Percentiles rank a stretch among this genome's conserved stretches.
Conservation (phyloP, 2,113 vertebrate genomes). For the Synchiropus splendidus region DNA sequence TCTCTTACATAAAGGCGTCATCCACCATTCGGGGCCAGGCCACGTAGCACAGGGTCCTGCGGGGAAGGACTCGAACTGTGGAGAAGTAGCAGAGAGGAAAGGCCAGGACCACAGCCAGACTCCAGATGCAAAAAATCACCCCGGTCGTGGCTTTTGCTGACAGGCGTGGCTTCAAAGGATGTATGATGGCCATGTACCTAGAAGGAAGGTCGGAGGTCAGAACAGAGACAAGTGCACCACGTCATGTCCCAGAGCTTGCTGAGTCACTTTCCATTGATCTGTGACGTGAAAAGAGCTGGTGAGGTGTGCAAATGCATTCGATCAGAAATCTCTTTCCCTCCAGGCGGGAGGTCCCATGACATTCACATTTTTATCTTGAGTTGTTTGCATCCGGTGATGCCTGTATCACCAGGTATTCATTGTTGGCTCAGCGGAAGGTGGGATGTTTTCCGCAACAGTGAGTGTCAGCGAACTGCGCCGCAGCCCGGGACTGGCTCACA, state of each 20-base stretch:
- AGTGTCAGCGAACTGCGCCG: too few relatives aligned
- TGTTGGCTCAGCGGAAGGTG: too few relatives aligned
- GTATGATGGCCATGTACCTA: slow-evolving; percentile 96
- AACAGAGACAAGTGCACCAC: slow-evolving; percentile 29
- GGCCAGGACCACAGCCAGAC: slow-evolving; percentile 84
- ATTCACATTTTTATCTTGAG: too few relatives aligned
- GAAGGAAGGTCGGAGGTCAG: slow-evolving; percentile 20
- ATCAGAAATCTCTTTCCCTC: too few relatives aligned
- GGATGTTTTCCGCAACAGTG: too few relatives aligned
- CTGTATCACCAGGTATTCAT: too few relatives aligned
- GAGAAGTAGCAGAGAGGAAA: slow-evolving; percentile 94
- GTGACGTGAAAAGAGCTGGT: too few relatives aligned
- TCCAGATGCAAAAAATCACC: slow-evolving; percentile 89
- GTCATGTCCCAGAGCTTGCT: neutral
- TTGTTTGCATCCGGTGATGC: too few relatives aligned
- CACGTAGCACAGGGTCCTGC: slow-evolving; percentile 84
- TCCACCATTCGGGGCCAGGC: slow-evolving; percentile 81
- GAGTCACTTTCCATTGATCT: too few relatives aligned
- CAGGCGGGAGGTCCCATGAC: too few relatives aligned
- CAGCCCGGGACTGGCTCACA: too few relatives aligned
- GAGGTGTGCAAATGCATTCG: too few relatives aligned
- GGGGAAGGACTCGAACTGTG: slow-evolving; percentile 72
- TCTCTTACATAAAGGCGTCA: slow-evolving; percentile 83
- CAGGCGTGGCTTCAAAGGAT: slow-evolving; percentile 89
- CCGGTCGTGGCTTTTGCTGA: slow-evolving; percentile 86